A percentile compares a stretch with the other conserved stretches of the same genome.
Conservation (phyloP, 1,140 invertebrate species). For the Drosophila lini region DNA sequence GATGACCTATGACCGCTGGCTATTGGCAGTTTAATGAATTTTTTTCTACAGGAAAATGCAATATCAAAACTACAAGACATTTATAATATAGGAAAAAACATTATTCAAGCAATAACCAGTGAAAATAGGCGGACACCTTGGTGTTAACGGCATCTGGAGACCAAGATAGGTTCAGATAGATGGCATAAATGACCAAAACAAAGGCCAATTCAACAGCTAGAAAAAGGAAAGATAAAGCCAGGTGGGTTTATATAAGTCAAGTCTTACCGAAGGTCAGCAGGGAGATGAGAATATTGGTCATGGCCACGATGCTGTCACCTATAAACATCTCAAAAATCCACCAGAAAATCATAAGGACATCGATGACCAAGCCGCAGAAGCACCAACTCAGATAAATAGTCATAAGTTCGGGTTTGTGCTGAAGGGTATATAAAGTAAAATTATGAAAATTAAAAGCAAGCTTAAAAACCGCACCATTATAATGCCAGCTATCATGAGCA, state of each 20-base stretch:
- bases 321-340: constrained; percentile 44
- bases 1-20: constrained; percentile 22
- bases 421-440: neutral
- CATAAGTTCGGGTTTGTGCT: constrained; percentile 56
- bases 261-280: constrained; percentile 57
- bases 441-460: neutral
- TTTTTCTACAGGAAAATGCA: neutral
- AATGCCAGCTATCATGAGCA: constrained; percentile 62
- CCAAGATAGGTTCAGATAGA: constrained; percentile 37
- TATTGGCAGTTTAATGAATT: constrained; percentile 17
- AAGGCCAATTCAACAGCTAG: constrained; percentile 61
- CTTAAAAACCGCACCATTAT: constrained; percentile 32
- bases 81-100: constrained; percentile 7
- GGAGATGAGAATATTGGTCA: constrained; percentile 69
- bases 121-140: neutral
- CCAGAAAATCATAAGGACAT: constrained; percentile 49
- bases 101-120: neutral
- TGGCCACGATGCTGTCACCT: constrained; percentile 60
- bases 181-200: constrained; percentile 54
- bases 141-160: neutral
- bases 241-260: neutral
- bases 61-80: neutral
- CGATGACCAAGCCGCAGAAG: constrained; percentile 43
- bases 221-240: neutral
- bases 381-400: constrained; percentile 59